These are phyloP conservation scores for Druceiella hillmani DNA, from an alignment of 2,888 invertebrate genomes.

Conservation along the genomic window DNA sequence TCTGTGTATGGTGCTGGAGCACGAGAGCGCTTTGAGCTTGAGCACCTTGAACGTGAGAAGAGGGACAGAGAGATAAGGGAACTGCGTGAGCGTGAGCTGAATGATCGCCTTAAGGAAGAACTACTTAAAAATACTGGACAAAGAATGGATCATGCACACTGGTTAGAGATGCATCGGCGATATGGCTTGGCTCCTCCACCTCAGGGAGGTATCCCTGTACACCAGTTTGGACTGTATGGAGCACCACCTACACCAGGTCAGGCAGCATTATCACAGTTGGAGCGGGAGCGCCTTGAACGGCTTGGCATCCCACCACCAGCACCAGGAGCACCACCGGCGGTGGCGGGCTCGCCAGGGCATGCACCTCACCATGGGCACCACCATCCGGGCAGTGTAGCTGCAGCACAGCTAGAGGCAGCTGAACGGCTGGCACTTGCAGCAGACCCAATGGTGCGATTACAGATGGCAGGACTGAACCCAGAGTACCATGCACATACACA, in stretches of 20 bases:
- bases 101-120: slow-evolving; percentile 85
- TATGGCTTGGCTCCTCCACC: slow-evolving; percentile 61
- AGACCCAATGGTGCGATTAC: slow-evolving; percentile 88
- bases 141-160: slow-evolving; percentile 67
- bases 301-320: slow-evolving; percentile 68
- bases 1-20: slow-evolving; percentile 74
- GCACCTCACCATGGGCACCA: slow-evolving; percentile 55
- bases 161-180: slow-evolving; percentile 87
- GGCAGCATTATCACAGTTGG: slow-evolving; percentile 70
- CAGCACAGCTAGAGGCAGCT: slow-evolving; percentile 65
- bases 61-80: slow-evolving; percentile 74
- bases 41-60: slow-evolving; percentile 65
- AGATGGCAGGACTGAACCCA: slow-evolving; percentile 86
- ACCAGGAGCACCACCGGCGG: slow-evolving; percentile 45
- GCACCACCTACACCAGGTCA: slow-evolving; percentile 67
- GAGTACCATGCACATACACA: slow-evolving; percentile 92
- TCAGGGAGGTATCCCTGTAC: slow-evolving; percentile 61
- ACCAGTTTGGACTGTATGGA: slow-evolving; percentile 64
- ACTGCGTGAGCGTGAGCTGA: slow-evolving; percentile 71
- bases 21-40: slow-evolving; percentile 55
- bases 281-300: slow-evolving; percentile 81
- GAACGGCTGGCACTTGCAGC: slow-evolving; percentile 80
- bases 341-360: slow-evolving; percentile 51
- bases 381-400: slow-evolving; percentile 39
- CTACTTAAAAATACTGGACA: slow-evolving; percentile 69